A percentile compares a stretch with the other conserved stretches of the same genome.
These are phyloP conservation scores for Enoplosus armatus DNA, from an alignment of 2,797 vertebrate species.

Conservation along the genomic window DNA sequence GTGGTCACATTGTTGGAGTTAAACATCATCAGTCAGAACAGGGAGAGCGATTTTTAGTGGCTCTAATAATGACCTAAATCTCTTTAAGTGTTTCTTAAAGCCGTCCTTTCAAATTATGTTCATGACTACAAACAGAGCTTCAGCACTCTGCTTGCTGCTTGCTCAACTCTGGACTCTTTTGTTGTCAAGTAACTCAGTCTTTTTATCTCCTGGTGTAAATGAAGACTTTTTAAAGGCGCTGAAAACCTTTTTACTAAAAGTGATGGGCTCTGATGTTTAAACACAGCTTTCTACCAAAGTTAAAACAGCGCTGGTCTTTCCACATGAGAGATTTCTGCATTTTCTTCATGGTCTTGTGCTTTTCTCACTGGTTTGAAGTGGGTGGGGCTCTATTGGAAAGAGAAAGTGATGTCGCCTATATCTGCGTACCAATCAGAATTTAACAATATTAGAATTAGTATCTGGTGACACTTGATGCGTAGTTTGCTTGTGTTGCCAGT, in stretches of 20 bases:
- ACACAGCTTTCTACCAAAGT: not conserved
- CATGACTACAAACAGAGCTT: slow-evolving; percentile 18
- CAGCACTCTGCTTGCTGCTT: not conserved
- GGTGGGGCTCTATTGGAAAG: not conserved
- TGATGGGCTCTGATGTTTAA: not conserved
- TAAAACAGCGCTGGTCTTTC: not conserved
- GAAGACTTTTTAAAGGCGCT: not conserved
- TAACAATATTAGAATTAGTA: not conserved
- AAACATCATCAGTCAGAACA: slow-evolving; percentile 63
- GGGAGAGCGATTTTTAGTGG: slow-evolving; percentile 47
- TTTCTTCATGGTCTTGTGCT: not conserved
- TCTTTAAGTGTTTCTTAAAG: slow-evolving; percentile 58
- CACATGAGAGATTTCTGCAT: not conserved
- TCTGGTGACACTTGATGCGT: not conserved
- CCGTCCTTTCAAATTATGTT: slow-evolving; percentile 45
- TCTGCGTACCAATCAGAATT: not conserved
- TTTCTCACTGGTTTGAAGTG: not conserved
- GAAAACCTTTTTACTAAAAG: not conserved
- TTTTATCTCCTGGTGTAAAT: not conserved
- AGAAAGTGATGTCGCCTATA: not conserved
- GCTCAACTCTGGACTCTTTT: slow-evolving; percentile 4
- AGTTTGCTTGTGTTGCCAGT: not conserved
- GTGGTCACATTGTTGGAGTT: slow-evolving; percentile 73
- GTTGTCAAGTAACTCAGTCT: slow-evolving; percentile 10
- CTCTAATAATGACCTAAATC: slow-evolving; percentile 57